Percentiles rank a stretch among this genome's conserved stretches.
Conservation (phyloP, 2,113 vertebrate species). For the Melanerpes formicivorus region DNA sequence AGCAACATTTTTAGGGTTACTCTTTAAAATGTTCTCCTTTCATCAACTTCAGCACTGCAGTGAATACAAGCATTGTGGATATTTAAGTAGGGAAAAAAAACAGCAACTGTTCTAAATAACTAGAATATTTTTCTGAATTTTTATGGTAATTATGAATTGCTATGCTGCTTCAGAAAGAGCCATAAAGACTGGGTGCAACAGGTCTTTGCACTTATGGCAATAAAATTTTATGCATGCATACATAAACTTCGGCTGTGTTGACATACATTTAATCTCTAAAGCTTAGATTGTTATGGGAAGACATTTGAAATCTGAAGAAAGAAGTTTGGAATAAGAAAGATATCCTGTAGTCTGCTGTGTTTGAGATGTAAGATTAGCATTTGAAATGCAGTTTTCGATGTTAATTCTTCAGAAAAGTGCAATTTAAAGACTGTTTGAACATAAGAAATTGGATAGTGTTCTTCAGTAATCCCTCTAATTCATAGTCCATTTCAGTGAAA, state of each 20-base stretch:
- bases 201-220: neutral
- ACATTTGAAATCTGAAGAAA: neutral
- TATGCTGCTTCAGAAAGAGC: constrained; percentile 25
- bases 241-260: neutral
- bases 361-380: neutral
- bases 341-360: accelerated
- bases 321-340: neutral
- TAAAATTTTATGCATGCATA: neutral
- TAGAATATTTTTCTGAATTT: constrained; percentile 65
- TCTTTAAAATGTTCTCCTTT: constrained; percentile 51
- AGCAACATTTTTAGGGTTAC: constrained; percentile 29
- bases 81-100: constrained; percentile 29
- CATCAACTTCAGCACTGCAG: constrained; percentile 19
- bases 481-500: neutral
- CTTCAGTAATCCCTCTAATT: neutral
- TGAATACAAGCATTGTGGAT: constrained; percentile 68
- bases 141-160: constrained; percentile 62
- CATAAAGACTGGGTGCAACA: neutral
- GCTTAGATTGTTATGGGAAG: neutral
- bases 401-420: neutral
- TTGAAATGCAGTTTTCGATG: neutral
- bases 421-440: neutral
- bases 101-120: constrained; percentile 57
- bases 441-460: neutral
- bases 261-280: neutral